phyloP scores from a whole-genome alignment of 2,888 invertebrate species.

The Nymphalis c-album region DNA sequence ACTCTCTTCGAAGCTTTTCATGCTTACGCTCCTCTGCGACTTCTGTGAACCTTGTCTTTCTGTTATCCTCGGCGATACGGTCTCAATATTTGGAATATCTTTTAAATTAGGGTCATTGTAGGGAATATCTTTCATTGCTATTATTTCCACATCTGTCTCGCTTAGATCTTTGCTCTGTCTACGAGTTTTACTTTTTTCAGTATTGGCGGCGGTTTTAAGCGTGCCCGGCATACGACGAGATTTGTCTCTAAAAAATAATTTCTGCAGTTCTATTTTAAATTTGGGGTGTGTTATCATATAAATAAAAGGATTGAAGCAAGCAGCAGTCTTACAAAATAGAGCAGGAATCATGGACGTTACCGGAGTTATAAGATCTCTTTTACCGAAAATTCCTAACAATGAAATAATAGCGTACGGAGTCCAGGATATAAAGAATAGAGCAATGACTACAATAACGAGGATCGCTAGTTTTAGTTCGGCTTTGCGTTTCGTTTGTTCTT shows the following conservation, averaged over 20 bases:
- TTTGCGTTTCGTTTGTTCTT: constrained; percentile 83
- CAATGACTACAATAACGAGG: constrained; percentile 85
- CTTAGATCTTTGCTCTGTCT: constrained; percentile 70
- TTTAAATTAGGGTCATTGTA: constrained; percentile 50
- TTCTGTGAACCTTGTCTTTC: constrained; percentile 62
- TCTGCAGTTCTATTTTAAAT: constrained; percentile 84
- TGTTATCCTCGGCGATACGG: constrained; percentile 61
- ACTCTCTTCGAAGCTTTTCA: constrained; percentile 66
- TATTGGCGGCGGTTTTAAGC: constrained; percentile 61
- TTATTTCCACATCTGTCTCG: constrained; percentile 77
- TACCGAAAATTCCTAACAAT: constrained; percentile 86
- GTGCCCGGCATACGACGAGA: constrained; percentile 67
- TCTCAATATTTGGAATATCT: constrained; percentile 48
- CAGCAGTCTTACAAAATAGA: constrained; percentile 89
- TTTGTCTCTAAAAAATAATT: constrained; percentile 67
- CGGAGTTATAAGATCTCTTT: constrained; percentile 84
- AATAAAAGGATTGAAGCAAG: constrained; percentile 90
- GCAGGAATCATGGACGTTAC: constrained; percentile 88
- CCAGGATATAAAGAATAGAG: constrained; percentile 90
- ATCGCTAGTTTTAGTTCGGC: constrained; percentile 87
- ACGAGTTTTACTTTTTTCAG: constrained; percentile 57
- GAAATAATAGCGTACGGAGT: constrained; percentile 90
- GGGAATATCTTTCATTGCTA: constrained; percentile 78
- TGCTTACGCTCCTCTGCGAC: constrained; percentile 59
- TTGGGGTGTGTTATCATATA: constrained; percentile 90